Conservation (phyloP, 2,113 vertebrate genomes). For the Mus pahari region DNA sequence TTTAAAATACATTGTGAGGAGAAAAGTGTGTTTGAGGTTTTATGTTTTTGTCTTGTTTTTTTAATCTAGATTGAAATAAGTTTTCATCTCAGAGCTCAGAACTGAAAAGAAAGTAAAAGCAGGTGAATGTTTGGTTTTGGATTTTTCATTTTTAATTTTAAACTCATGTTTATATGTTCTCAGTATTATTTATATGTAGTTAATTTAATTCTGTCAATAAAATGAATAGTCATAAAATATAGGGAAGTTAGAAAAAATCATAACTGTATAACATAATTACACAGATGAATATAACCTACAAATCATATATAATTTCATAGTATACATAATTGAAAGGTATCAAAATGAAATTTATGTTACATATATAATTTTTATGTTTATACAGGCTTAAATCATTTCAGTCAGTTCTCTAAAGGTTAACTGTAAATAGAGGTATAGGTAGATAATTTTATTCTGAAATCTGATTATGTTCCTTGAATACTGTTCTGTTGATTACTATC, state of each 20-base stretch:
- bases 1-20: background rate
- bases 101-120: conserved; percentile 40
- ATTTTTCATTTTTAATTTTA: background rate
- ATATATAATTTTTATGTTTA: background rate
- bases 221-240: background rate
- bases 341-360: background rate
- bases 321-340: background rate
- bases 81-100: background rate
- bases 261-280: background rate
- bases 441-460: background rate
- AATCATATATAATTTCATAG: too few relatives aligned
- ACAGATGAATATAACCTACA: background rate
- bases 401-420: background rate
- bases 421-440: background rate
- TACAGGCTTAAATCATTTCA: background rate
- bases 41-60: background rate
- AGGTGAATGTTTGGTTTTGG: background rate
- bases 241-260: background rate
- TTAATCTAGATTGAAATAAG: background rate
- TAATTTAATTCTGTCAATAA: background rate
- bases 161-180: background rate
- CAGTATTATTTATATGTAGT: background rate
- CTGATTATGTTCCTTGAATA: background rate
- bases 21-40: background rate
- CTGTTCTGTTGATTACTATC: background rate